Conservation (phyloP, 2,888 invertebrate genomes). For the Malthinus flaveolus region DNA sequence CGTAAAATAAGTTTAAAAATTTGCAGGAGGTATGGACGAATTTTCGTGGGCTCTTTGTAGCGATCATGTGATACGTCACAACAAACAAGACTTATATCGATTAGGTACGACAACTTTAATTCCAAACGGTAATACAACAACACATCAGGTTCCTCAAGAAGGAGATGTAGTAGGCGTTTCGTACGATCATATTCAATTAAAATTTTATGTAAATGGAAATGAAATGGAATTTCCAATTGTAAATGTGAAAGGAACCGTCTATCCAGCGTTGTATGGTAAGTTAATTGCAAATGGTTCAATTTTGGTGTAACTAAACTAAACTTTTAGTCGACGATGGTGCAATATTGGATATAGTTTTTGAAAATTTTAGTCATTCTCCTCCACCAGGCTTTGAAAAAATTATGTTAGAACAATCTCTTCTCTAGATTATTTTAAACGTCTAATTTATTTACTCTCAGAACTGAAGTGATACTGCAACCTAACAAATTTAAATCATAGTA, state of each 20-base stretch:
- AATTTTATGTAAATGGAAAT: slow-evolving; percentile 92
- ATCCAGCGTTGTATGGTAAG: slow-evolving; percentile 91
- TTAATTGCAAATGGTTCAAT: slow-evolving; percentile 17
- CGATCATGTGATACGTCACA: slow-evolving; percentile 84
- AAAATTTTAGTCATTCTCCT: slow-evolving; percentile 82
- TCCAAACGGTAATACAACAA: slow-evolving; percentile 49
- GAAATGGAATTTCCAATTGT: slow-evolving; percentile 82
- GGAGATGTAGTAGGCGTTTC: slow-evolving; percentile 93
- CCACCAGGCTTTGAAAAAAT: slow-evolving; percentile 92
- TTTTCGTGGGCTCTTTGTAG: slow-evolving; percentile 94
- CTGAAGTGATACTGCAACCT: no score
- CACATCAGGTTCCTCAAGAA: slow-evolving; percentile 73
- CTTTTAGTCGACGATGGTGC: slow-evolving; percentile 95
- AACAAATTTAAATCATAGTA: no score
- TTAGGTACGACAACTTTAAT: slow-evolving; percentile 50
- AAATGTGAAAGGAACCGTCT: slow-evolving; percentile 88
- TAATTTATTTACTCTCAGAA: not conserved
- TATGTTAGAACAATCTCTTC: slow-evolving; percentile 94
- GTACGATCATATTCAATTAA: slow-evolving; percentile 94
- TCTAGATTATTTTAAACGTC: slow-evolving; percentile 62
- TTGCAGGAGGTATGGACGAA: slow-evolving; percentile 76
- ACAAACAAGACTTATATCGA: slow-evolving; percentile 77
- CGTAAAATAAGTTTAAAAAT: not conserved
- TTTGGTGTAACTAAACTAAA: not conserved
- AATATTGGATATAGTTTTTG: slow-evolving; percentile 92